phyloP scores from a whole-genome alignment of 2,888 invertebrate genomes.

The Charanyca ferruginea region DNA sequence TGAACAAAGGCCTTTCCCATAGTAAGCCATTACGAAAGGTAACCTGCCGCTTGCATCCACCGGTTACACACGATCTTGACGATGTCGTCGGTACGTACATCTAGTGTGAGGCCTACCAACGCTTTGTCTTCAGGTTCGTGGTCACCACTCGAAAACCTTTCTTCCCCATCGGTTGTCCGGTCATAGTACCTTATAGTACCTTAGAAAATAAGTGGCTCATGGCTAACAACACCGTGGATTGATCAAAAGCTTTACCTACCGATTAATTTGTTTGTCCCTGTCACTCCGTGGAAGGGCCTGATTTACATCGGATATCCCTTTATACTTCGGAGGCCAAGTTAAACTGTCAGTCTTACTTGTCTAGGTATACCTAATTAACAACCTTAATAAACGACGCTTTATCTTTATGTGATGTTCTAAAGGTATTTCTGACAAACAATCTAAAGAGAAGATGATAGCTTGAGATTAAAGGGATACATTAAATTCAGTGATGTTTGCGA shows the following conservation, averaged over 20 bases:
- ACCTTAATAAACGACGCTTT: background rate
- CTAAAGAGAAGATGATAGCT: background rate
- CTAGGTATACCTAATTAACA: constrained; percentile 31
- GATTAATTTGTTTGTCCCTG: constrained; percentile 18
- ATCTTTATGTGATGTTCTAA: constrained; percentile 8
- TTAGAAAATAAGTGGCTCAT: background rate
- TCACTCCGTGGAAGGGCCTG: constrained; percentile 23
- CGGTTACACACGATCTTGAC: too few species aligned
- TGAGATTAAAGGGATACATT: background rate
- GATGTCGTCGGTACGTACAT: too few species aligned
- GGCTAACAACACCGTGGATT: constrained; percentile 17
- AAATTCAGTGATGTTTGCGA: background rate
- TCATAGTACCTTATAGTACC: too few species aligned
- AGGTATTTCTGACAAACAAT: background rate
- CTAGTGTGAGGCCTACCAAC: too few species aligned
- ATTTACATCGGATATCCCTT: constrained; percentile 24
- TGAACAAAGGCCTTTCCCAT: too few species aligned
- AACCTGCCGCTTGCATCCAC: too few species aligned
- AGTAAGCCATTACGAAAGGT: too few species aligned
- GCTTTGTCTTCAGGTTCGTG: too few species aligned
- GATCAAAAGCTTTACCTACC: constrained; percentile 21
- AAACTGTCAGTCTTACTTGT: constrained; percentile 13
- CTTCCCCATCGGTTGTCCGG: too few species aligned
- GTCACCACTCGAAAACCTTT: too few species aligned
- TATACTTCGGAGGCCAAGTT: constrained; percentile 20